Conservation (phyloP, 2,113 vertebrate genomes). For the Tetrax tetrax region DNA sequence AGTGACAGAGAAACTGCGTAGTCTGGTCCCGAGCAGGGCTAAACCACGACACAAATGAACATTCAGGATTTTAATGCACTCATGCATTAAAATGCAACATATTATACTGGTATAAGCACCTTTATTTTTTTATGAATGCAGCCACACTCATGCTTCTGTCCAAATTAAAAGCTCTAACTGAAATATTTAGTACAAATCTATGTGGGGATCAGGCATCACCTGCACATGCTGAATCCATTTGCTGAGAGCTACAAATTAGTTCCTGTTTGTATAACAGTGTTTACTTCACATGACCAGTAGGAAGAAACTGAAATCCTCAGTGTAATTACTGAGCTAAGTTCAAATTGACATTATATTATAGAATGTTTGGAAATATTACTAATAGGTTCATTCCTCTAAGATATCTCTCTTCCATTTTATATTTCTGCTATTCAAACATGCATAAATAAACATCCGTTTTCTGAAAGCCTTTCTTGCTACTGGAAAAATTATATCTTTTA, state of each 20-base stretch:
- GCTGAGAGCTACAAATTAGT: background rate
- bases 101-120: background rate
- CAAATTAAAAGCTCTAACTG: background rate
- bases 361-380: background rate
- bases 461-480: background rate
- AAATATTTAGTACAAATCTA: background rate
- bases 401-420: background rate
- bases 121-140: background rate
- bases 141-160: background rate
- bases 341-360: background rate
- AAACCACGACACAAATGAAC: background rate
- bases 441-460: background rate
- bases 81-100: no score
- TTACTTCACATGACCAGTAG: background rate
- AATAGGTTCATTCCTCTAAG: background rate
- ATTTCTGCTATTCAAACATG: background rate
- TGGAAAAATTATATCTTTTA: background rate
- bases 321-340: background rate
- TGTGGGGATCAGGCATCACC: background rate
- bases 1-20: no score
- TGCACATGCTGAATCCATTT: background rate
- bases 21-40: no score
- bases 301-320: background rate
- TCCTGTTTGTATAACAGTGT: background rate
- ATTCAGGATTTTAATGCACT: background rate